Base-by-base conservation (phyloP, 2,888 invertebrate species). In the Drosophila aldrichi region DNA sequence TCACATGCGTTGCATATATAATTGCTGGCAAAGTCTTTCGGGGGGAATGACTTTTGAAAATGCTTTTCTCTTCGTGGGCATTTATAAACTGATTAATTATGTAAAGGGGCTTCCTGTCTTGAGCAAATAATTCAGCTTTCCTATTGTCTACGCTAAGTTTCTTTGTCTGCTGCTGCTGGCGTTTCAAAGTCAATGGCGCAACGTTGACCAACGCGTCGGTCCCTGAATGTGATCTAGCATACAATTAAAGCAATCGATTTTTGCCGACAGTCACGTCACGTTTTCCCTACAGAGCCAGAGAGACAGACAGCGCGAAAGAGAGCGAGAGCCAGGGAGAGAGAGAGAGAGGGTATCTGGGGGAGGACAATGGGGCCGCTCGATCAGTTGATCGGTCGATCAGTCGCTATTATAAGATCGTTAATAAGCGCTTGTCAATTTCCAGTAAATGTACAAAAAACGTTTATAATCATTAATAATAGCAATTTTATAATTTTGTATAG, bases 371-470 rank as follows among this genome's bases (percentile, higher is more conserved):
- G 62, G 68, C 68, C 65, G 65, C 58, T 81, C 59, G 70, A 80
- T 70, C 74, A 65, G 77, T 82, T 68, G 88, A 88, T 82, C 83
- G 79, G 70, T 70, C 82, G 81, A 85, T 80, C 82, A 71, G 75
- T 63, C 71, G 84, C 84, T 74, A 88, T 90, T 88, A 88, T 88
- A 86, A 88, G 80, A 83, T 88, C 90, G 90, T 89, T 89, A 89
- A 89, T 89, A 90, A 90, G 88, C 89, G 90, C 89, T 89, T 89
- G 90, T 89, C 89, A 90, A 90, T 88, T 81, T 79, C 74, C 75
- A 86, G 81, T 70, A 82, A 88, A 85, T 86, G 77, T 81, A 86
- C 77, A 88, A 88, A 82, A 81, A 85, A 82, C 88, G 80, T 89
- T 86, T 89, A 81, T 83, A 90, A 81, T 81, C 89, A 89, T 89